Evolutionary conservation across 2,888 invertebrate species (phyloP), one percentile per base, ranked within the genome.

Genomic region (Cephonodes hylas): DNA sequence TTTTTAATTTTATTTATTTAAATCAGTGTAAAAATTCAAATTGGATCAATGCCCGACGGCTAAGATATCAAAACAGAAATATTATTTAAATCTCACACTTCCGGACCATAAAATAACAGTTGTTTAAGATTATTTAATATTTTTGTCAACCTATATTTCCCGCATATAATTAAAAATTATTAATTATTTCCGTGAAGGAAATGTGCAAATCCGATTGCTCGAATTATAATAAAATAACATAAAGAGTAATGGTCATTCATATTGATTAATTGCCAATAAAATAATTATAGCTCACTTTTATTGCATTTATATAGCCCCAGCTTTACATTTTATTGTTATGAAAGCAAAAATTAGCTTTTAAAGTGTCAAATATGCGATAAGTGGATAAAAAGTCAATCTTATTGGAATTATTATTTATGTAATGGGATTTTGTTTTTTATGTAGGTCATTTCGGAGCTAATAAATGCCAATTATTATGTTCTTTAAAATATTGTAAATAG

Each of bases 211-310:
- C 34, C 22, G 23, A 46, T 46, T 15, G 27, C 27, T n/a, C 31
- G 22, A 57, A 61, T 45, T 15, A 57, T 56, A 27, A 27, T 31
- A 56, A 61, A 13, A 59, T 67, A 58, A 69, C 67, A 65, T 70
- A 63, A 73, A 67, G 64, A 61, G 61, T 64, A 73, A 70, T 69
- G 62, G 64, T 66, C 69, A 68, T 67, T 72, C 68, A 68, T 66
- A 72, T 72, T 72, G 76, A 76, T 77, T 77, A 57, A 73, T 73
- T 75, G 75, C 60, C 69, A 67, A 76, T 84, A 80, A 83, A 77
- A 75, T 75, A 76, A 79, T 83, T 80, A 81, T 69, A 65, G 53
- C 63, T 61, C 58, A 66, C 61, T 80, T 86, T 85, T 77, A 85
- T 82, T 74, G 72, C 76, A 67, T 78, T 80, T 79, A 72, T 78